Evolutionary conservation across 2,797 vertebrate species (phyloP).

Genomic region (Sebastolobus alascanus): DNA sequence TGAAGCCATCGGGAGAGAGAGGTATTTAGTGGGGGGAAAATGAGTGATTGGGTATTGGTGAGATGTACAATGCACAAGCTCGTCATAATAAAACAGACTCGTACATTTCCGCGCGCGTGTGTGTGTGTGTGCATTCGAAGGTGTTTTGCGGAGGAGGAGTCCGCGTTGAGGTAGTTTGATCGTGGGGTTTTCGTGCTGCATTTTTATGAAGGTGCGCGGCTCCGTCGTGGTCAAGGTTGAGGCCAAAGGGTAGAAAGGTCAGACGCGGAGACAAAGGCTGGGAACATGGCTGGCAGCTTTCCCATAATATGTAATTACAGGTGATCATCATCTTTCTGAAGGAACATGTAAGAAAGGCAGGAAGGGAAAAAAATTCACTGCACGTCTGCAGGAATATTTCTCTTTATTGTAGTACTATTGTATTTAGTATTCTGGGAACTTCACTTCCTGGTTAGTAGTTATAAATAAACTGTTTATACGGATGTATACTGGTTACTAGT

Average conservation of each 20-base stretch:
- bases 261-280: slow-evolving; percentile 62
- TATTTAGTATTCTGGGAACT: not conserved
- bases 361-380: slow-evolving; percentile 6
- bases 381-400: not conserved
- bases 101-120: slow-evolving; percentile 16
- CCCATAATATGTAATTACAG: slow-evolving; percentile 70
- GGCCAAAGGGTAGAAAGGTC: slow-evolving; percentile 61
- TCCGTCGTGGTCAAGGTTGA: slow-evolving; percentile 64
- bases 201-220: slow-evolving; percentile 55
- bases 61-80: slow-evolving; percentile 77
- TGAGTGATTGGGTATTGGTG: slow-evolving; percentile 81
- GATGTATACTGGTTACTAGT: not conserved
- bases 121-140: slow-evolving; percentile 7
- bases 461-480: not conserved
- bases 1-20: slow-evolving; percentile 76
- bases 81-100: slow-evolving; percentile 79
- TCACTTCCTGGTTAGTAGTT: not conserved
- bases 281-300: slow-evolving; percentile 51
- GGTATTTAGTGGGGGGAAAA: slow-evolving; percentile 81
- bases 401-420: not conserved
- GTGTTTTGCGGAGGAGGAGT: slow-evolving; percentile 42
- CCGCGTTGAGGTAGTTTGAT: slow-evolving; percentile 49
- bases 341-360: slow-evolving; percentile 51
- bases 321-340: slow-evolving; percentile 60
- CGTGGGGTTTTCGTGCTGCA: slow-evolving; percentile 17